Base-by-base conservation (phyloP, 2,888 invertebrate species). In the Sialis lutaria region DNA sequence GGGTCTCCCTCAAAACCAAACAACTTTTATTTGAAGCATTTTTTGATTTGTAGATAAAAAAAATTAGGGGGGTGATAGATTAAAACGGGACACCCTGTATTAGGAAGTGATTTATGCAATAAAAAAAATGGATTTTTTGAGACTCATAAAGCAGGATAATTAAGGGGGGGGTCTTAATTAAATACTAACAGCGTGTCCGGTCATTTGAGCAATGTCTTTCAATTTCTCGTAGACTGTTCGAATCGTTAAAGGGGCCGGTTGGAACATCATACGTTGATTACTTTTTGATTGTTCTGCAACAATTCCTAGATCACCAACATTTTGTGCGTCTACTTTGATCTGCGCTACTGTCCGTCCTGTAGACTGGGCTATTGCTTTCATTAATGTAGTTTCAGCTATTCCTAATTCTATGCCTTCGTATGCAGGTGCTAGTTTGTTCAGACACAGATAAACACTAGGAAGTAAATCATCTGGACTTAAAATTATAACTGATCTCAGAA, bases 381-480 rank as follows among this genome's bases (percentile, higher is more conserved):
- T 88, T 44, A 98, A 69, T 53, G 86, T 84, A 0, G 84, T 86
- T 59, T 98, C 97, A 0, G 97, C 97, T 45, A 93, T 79, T n/a
- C 97, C 97, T 57, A 90, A 66, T 63, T 92, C 91, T 31, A 89
- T 60, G 68, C 92, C 96, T 64, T 93, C 89, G 62, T 95, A 96
- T 0, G 95, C 90, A 0, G 98, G 97, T 1, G 91, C 96, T 41
- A 98, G 68, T 64, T 88, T 85, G 65, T 98, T 98, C n/a, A 97
- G 72, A 58, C 93, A 93, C 53, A 98, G 67, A 64, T 98, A 97
- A 12, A 98, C 77, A 55, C 90, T 89, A 0, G 87, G 79, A 47
- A 93, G 61, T 50, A 98, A 69, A 64, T 98, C 96, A n/a, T 82
- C 75, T 0, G 95, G 92, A 12, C 83, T 87, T 40, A 93, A 67